Evolutionary conservation across 2,113 vertebrate species (phyloP), one percentile per base, ranked within the genome.

Genomic region (Heterotilapia buettikoferi): DNA sequence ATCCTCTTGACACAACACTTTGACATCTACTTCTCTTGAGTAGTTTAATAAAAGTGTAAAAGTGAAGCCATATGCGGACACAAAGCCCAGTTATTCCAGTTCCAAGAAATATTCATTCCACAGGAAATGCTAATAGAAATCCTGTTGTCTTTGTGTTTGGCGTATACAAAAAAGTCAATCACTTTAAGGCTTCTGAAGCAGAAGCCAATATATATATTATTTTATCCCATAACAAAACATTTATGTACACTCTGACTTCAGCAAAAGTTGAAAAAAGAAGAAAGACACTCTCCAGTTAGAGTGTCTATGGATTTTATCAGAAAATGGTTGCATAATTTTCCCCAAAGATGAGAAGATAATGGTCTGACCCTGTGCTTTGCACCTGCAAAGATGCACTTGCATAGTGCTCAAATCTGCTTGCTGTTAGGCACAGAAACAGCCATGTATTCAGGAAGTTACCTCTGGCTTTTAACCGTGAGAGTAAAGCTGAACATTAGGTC

Each of bases 71-170:
- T 80, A 84, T 83, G 83, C 40, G 50, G 33, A 85, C 33, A 90
- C 24, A 54, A 45, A 79, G 33, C 73, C 33, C 36, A 68, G 81
- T 83, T 73, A 83, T 86, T 54, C 29, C 33, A 45, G 24, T 71
- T 89, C 79, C 19, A 73, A 73, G 83, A 85, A 18, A 86, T 82
- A 86, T 87, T 86, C 84, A 91, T 88, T 86, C 36, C 57, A 83
- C 86, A 73, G 36, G 54, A 43, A 86, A 4, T 38, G 43, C 81
- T 84, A 80, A 80, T 80, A 82, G 19, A 79, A 90, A 86, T 91
- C 33, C n/a, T 78, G 54, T 54, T 61, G 80, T 87, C 47, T 76
- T 40, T n/a, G 50, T 80, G 43, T 84, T 80, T 53, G 84, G 26
- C 40, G 40, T 24, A 18, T 87, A 36, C 71, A 82, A 13, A 56